Evolutionary conservation across 2,888 invertebrate genomes (phyloP).

Genomic region (Spatulosminthurus flaviceps): DNA sequence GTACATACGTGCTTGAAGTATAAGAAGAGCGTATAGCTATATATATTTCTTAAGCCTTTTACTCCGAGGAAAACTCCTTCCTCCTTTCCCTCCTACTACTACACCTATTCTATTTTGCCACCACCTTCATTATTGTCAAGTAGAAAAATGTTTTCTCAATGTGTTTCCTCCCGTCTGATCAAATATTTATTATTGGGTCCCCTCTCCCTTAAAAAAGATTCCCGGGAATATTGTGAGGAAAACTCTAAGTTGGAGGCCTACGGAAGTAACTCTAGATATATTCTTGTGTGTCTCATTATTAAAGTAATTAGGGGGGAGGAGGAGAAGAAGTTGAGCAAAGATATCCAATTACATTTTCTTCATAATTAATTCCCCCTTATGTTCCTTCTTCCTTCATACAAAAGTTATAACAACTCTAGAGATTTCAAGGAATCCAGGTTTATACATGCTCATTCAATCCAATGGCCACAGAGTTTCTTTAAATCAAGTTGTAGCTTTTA

Average conservation of each 20-base stretch:
- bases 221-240: not conserved
- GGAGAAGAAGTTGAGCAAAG: not conserved
- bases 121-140: not conserved
- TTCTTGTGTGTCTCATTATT: not conserved
- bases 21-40: no score
- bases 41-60: not conserved
- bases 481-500: no score
- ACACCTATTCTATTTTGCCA: not conserved
- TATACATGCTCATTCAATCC: no score
- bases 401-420: no score
- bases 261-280: not conserved
- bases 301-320: not conserved
- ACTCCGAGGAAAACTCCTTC: not conserved
- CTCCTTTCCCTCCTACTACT: not conserved
- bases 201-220: not conserved
- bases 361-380: not conserved
- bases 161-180: constrained; percentile 33
- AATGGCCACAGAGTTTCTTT: no score
- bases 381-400: not conserved
- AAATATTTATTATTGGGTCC: constrained; percentile 46
- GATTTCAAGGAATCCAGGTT: no score
- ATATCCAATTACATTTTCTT: constrained; percentile 7
- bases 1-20: not conserved
- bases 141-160: not conserved
- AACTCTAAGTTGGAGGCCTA: no score